Percentiles rank a stretch among this genome's conserved stretches.
These are phyloP conservation scores for Mobula hypostoma DNA, from an alignment of 2,113 vertebrate genomes.

Conservation along the genomic window DNA sequence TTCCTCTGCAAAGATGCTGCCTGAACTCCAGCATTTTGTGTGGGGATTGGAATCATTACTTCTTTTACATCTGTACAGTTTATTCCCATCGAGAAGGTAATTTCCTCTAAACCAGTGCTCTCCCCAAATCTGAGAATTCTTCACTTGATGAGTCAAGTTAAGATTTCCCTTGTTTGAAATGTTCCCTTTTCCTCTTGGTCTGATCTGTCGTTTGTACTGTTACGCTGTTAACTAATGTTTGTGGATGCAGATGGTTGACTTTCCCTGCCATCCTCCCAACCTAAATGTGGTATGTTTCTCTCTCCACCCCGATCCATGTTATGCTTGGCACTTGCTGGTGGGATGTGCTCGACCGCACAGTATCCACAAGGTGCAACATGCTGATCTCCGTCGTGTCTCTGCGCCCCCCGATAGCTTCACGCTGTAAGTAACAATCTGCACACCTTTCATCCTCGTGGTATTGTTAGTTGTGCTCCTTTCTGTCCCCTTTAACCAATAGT, in stretches of 20 bases:
- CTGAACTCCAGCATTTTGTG: no score
- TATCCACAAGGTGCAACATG: slow-evolving; percentile 93
- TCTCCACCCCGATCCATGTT: slow-evolving; percentile 40
- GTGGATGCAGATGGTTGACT: neutral
- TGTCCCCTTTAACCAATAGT: no score
- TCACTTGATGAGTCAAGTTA: neutral
- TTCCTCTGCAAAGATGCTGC: no score
- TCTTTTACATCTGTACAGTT: neutral
- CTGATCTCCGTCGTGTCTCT: slow-evolving; percentile 93
- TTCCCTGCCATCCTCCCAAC: slow-evolving; percentile 54
- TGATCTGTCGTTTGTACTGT: neutral
- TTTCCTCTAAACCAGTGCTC: neutral
- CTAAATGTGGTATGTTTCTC: slow-evolving; percentile 60
- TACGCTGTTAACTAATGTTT: slow-evolving; percentile 34
- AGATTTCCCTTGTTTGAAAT: neutral
- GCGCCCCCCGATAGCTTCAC: slow-evolving; percentile 97
- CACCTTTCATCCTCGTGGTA: slow-evolving; percentile 2
- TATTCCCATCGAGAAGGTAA: neutral
- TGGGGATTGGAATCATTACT: no score
- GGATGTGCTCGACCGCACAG: slow-evolving; percentile 69
- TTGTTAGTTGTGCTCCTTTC: neutral
- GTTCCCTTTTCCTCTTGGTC: neutral
- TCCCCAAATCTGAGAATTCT: neutral
- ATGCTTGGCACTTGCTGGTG: slow-evolving; percentile 51
- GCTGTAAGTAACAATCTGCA: slow-evolving; percentile 77